A percentile compares a stretch with the other conserved stretches of the same genome.
phyloP scores from a whole-genome alignment of 2,888 invertebrate species.

The Pherbina coryleti region DNA sequence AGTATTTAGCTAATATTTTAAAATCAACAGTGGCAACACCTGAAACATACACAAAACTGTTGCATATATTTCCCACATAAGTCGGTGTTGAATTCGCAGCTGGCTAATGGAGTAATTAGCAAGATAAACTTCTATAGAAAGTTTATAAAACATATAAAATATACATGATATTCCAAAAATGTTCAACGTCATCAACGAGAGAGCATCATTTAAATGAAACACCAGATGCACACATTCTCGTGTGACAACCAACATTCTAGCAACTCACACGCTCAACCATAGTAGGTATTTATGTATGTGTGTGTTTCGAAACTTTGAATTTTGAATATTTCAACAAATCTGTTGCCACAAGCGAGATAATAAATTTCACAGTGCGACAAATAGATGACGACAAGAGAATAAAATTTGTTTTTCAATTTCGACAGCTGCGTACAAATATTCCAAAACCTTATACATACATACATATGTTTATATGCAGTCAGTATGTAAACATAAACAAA shows the following conservation, averaged over 20 bases:
- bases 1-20: neutral
- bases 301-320: neutral
- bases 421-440: neutral
- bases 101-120: slow-evolving; percentile 1
- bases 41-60: no score
- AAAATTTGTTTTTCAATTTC: neutral
- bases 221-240: neutral
- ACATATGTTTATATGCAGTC: no score
- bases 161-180: neutral
- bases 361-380: neutral
- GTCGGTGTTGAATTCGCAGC: neutral
- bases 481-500: no score
- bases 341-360: neutral
- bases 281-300: neutral
- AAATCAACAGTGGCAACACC: no score
- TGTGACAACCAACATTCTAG: neutral
- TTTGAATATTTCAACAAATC: slow-evolving; percentile 6
- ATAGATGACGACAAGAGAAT: neutral
- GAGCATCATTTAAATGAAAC: neutral
- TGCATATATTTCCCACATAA: neutral
- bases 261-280: neutral
- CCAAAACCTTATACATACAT: no score
- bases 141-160: neutral
- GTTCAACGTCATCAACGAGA: neutral
- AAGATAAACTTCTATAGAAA: neutral